Percentiles rank a stretch among this genome's conserved stretches.
Evolutionary conservation across 1,140 invertebrate species (phyloP).

Genomic region (Pseudomyrmex concolor): DNA sequence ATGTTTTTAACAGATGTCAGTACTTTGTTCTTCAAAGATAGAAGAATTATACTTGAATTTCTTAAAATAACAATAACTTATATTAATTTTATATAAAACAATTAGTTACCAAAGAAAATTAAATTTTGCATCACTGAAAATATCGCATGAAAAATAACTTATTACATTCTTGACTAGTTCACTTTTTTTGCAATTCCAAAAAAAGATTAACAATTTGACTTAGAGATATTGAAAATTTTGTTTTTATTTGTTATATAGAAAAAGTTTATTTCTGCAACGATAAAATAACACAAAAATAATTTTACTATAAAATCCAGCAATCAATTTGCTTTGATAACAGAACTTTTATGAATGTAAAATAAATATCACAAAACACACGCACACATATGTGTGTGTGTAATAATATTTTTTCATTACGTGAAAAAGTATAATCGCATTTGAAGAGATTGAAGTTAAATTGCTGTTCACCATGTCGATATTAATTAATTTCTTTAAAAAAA

Average conservation of each 20-base stretch:
- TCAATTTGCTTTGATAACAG: conserved; percentile 31
- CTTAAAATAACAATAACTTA: too few relatives aligned
- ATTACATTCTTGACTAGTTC: neutral
- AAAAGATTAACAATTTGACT: neutral
- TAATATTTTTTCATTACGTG: conserved; percentile 34
- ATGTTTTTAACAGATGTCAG: conserved; percentile 21
- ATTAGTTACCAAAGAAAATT: neutral
- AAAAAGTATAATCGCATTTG: conserved; percentile 29
- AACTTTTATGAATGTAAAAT: conserved; percentile 34
- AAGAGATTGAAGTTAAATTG: conserved; percentile 11
- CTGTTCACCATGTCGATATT: neutral
- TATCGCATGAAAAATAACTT: conserved; percentile 6
- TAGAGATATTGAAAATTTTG: neutral
- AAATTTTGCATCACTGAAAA: neutral
- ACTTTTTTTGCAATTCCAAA: conserved; percentile 12
- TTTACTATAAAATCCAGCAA: conserved; percentile 19
- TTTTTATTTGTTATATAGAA: neutral
- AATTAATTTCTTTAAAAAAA: conserved; percentile 24
- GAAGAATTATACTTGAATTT: neutral
- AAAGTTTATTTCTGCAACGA: conserved; percentile 1
- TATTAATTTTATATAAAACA: too few relatives aligned
- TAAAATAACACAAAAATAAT: conserved; percentile 41
- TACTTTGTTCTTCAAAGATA: neutral
- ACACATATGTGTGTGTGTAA: neutral
- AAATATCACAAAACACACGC: neutral